Conservation (phyloP, 1,140 invertebrate species). For the Cephus cinctus region DNA sequence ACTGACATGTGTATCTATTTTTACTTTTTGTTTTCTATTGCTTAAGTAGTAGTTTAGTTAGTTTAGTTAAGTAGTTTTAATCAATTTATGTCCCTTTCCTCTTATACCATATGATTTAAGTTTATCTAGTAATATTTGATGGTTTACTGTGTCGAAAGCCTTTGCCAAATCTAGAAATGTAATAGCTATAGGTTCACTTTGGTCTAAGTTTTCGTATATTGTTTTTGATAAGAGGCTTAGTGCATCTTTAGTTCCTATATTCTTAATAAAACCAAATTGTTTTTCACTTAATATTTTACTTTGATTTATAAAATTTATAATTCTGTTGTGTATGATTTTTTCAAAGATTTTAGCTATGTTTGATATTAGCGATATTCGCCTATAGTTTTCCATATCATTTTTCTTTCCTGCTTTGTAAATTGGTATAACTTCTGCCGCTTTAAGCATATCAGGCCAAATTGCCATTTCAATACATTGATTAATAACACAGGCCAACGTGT, state of each 20-base stretch:
- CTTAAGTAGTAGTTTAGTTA: too few species aligned
- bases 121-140: not conserved
- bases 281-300: conserved; percentile 1
- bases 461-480: not conserved
- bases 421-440: not conserved
- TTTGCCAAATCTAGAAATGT: not conserved
- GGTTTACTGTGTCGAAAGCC: not conserved
- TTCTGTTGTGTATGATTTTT: too few species aligned
- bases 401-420: not conserved
- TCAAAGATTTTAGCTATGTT: not conserved
- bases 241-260: conserved; percentile 5
- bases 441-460: not conserved
- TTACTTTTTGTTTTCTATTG: not conserved
- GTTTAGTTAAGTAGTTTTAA: too few species aligned
- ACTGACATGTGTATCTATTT: too few species aligned
- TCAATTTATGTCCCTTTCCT: not conserved
- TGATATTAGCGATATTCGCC: not conserved
- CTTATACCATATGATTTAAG: not conserved
- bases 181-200: not conserved
- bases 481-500: not conserved
- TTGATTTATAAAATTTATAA: not conserved
- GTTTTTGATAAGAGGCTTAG: not conserved
- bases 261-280: conserved; percentile 1
- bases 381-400: conserved; percentile 2
- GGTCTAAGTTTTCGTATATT: not conserved